Conservation (phyloP, 2,888 invertebrate genomes). For the Pollenia griseotomentosa region DNA sequence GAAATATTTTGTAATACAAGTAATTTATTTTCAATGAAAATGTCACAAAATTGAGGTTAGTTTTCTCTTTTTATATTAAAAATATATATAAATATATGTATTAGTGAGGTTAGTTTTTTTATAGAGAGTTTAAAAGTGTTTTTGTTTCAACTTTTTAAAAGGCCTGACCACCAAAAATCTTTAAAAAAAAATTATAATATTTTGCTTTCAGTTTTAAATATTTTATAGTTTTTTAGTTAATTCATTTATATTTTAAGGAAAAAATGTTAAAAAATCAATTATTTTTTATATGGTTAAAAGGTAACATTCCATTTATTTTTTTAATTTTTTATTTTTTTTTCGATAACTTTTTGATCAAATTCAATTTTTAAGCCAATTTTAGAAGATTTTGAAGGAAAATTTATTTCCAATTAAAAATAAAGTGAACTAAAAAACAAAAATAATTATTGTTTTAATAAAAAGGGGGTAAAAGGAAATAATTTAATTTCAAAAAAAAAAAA, state of each 20-base stretch:
- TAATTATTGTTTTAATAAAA: not conserved
- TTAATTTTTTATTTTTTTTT: not conserved
- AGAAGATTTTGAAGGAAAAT: slow-evolving; percentile 15
- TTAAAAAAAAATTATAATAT: not conserved
- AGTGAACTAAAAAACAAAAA: slow-evolving; percentile 49
- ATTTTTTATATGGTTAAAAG: slow-evolving; percentile 62
- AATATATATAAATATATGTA: not conserved
- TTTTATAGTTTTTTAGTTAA: slow-evolving; percentile 20
- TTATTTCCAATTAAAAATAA: slow-evolving; percentile 25
- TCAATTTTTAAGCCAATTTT: slow-evolving; percentile 40
- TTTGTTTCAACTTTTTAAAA: slow-evolving; percentile 45
- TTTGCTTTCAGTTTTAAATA: slow-evolving; percentile 6
- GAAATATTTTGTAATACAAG: not conserved
- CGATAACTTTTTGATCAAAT: slow-evolving; percentile 22
- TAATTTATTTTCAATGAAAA: slow-evolving; percentile 35
- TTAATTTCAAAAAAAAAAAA: not conserved
- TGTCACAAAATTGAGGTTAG: slow-evolving; percentile 53
- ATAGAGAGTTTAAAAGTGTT: slow-evolving; percentile 47
- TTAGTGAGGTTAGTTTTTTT: slow-evolving; percentile 40
- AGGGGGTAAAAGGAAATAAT: slow-evolving; percentile 4
- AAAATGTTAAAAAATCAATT: slow-evolving; percentile 74
- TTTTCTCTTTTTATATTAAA: slow-evolving; percentile 24
- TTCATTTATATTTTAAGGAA: slow-evolving; percentile 46
- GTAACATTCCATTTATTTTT: slow-evolving; percentile 63
- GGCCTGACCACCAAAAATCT: slow-evolving; percentile 53